Conservation (phyloP, 1,140 invertebrate genomes). For the Procambarus clarkii region DNA sequence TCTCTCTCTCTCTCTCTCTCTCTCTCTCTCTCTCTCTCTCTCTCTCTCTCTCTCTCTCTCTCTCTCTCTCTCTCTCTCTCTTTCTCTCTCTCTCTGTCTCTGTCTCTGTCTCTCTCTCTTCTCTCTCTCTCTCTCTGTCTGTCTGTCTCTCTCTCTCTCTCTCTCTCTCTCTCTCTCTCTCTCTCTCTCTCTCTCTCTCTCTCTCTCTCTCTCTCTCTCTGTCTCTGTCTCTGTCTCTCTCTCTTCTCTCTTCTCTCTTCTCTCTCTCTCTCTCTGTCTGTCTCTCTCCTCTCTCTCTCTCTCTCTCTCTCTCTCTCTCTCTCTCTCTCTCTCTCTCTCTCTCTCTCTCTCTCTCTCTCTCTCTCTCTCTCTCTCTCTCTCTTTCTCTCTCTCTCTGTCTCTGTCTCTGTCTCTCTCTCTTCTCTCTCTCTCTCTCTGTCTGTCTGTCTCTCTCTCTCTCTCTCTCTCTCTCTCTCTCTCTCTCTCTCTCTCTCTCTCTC, state of each 20-base stretch:
- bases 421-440: not conserved
- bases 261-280: not conserved
- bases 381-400: not conserved
- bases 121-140: too few species aligned
- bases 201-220: too few species aligned
- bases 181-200: not conserved
- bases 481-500: not conserved
- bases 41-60: not conserved
- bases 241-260: not conserved
- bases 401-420: not conserved
- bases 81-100: not conserved
- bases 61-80: too few species aligned
- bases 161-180: not conserved
- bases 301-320: not conserved
- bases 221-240: too few species aligned
- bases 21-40: not conserved
- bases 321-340: not conserved
- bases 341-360: not conserved
- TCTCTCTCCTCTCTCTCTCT: not conserved
- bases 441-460: not conserved
- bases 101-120: not conserved
- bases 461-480: not conserved
- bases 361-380: not conserved
- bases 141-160: not conserved
- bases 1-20: too few species aligned